Evolutionary conservation across 2,888 invertebrate genomes (phyloP), one percentile per base, ranked within the genome.

Genomic region (Synergus japonicus): DNA sequence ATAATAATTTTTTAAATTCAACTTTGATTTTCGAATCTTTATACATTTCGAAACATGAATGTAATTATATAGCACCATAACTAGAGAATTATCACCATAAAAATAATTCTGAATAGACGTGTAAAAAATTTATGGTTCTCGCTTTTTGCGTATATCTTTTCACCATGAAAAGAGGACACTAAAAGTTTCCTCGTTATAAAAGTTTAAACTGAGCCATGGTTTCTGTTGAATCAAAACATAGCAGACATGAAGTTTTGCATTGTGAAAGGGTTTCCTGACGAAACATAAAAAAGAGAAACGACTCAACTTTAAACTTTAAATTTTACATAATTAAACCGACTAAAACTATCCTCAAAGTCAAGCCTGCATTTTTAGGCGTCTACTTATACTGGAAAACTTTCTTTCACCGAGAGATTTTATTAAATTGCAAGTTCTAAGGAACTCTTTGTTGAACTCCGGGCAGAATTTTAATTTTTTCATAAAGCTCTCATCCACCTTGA

Each of bases 231-330:
- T 15, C 29, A 46, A 69, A 49, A 44, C 43, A 66, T 22, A 15
- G 22, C 13, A 69, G 49, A 29, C 15, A 49, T 22, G 13, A 49
- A 69, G 22, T 46, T 69, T 69, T 49, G 12, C 37, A 37, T 15
- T 37, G 69, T 49, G 49, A 49, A 69, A 46, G 22, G 22, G 44
- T 10, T 69, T 46, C 49, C 1, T 46, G 46, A n/a, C n/a, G 8
- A 43, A 66, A 4, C n/a, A 44, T 69, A 49, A 69, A 44, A 46
- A 69, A 49, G 18, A 69, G 46, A 69, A 29, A 69, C 49, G 44
- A 29, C 29, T 18, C 13, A 69, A 69, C 29, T 69, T 49, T 22
- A 29, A 29, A 69, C 22, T 69, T 69, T 49, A 49, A 22, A 58
- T 18, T n/a, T 58, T 58, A 9, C 54, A 58, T 58, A 18, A 58